A percentile compares a stretch with the other conserved stretches of the same genome.
phyloP scores from a whole-genome alignment of 2,113 vertebrate genomes.

The Peucedramus taeniatus region DNA sequence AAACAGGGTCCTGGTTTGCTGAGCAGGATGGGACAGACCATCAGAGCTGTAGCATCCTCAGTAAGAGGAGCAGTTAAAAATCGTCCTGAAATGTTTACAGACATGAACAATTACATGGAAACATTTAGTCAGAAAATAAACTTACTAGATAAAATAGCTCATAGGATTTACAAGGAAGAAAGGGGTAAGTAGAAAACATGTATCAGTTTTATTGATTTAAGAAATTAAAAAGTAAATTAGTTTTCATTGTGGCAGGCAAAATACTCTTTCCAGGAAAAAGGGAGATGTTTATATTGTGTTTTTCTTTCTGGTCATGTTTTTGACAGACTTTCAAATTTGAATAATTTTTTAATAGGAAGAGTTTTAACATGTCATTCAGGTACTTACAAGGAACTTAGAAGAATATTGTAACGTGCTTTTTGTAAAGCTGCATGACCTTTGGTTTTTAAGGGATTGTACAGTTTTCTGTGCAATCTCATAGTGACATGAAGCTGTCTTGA shows the following conservation, averaged over 20 bases:
- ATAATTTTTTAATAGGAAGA: not conserved
- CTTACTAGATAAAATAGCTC: constrained; percentile 88
- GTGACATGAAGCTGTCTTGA: not conserved
- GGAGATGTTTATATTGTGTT: not conserved
- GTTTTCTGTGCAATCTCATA: not conserved
- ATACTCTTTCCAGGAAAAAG: not conserved
- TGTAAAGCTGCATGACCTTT: not conserved
- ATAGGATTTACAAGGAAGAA: constrained; percentile 90
- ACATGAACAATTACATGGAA: constrained; percentile 86
- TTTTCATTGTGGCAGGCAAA: not conserved
- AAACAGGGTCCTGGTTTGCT: constrained; percentile 89
- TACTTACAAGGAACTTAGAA: not conserved
- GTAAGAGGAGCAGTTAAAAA: constrained; percentile 84
- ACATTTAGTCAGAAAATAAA: constrained; percentile 86
- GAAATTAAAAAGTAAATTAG: not conserved
- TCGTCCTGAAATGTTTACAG: constrained; percentile 83
- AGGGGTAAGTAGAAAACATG: constrained; percentile 74
- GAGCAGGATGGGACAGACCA: constrained; percentile 88
- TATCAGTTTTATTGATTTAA: not conserved
- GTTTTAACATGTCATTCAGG: not conserved
- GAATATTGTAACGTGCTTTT: not conserved
- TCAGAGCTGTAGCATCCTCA: constrained; percentile 84
- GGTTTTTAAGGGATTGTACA: not conserved
- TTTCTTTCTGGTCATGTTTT: not conserved
- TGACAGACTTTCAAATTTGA: not conserved